Evolutionary conservation across 2,797 vertebrate genomes (phyloP), one percentile per base, ranked within the genome.

Genomic region (Parambassis ranga): DNA sequence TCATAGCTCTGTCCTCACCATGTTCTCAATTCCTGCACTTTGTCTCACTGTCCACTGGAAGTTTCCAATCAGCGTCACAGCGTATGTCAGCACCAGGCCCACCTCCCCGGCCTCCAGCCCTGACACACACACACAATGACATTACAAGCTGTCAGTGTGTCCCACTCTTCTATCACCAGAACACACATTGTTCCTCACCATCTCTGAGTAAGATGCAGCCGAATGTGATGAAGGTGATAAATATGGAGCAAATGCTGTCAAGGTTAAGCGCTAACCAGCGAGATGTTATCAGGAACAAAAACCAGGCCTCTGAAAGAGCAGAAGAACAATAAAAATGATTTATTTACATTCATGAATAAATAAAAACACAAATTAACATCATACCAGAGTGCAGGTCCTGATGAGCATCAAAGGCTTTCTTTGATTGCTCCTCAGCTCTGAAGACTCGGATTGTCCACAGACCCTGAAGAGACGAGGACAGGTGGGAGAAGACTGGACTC

Each of bases 31-130:
- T 91, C 98, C 96, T 0, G 97, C 92, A 15, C 96, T 98, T 67
- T 98, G 96, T 47, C 95, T 88, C 48, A 98, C 94, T 0, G 93
- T 94, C 97, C 97, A 98, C 90, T 98, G 96, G 87, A 98, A 98
- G 65, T 93, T 94, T 48, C 96, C 96, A 71, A 96, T 92, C 36
- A 98, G 92, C 0, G 94, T 95, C 62, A 97, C 90, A 1, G 94
- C 86, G 0, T 98, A 98, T 39, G 95, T 95, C 41, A 98, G 83
- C 0, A 94, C 93, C 79, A 98, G 80, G 23, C 96, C 97, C 39
- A 98, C 97, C 57, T 94, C 88, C 14, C 96, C 96, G 0, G 95
- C 94, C 3, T 92, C 87, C 71, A 98, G 48, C 5, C 79, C 93
- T 94, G 5, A 20, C 0, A 11, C 5, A 51, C 16, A 55, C 5